Percentiles rank a stretch among this genome's conserved stretches.
These are phyloP conservation scores for Liopterus haemorrhoidalis DNA, from an alignment of 2,888 invertebrate species.

Conservation along the genomic window DNA sequence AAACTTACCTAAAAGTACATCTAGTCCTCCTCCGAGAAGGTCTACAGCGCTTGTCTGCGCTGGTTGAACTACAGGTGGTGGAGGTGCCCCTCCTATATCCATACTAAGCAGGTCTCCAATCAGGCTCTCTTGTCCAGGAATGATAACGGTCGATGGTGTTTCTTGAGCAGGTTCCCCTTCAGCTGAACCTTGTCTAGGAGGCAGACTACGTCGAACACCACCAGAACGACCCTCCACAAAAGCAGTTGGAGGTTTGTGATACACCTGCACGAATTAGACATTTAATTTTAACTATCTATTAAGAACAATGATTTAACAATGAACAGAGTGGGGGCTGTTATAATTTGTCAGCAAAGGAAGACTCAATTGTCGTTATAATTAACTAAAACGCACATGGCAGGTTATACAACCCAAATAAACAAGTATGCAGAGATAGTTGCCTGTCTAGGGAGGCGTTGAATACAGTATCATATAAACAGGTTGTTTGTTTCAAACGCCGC, in stretches of 20 bases:
- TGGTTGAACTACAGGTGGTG: conserved; percentile 53
- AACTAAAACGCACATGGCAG: no score
- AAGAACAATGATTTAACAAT: no score
- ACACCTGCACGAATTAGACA: no score
- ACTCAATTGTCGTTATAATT: no score
- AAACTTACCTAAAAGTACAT: conserved; percentile 63
- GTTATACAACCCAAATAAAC: no score
- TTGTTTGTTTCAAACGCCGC: no score
- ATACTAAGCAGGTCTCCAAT: conserved; percentile 95
- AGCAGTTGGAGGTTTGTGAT: conserved; percentile 97
- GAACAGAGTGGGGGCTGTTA: no score
- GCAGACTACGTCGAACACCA: conserved; percentile 71
- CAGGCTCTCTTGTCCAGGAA: conserved; percentile 82
- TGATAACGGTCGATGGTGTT: conserved; percentile 53
- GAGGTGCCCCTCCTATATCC: conserved; percentile 72
- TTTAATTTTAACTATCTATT: no score
- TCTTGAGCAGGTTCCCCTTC: conserved; percentile 34
- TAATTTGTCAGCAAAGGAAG: no score
- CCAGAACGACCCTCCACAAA: conserved; percentile 84
- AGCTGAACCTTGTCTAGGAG: conserved; percentile 54
- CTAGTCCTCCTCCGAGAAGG: conserved; percentile 82
- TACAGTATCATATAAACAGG: no score
- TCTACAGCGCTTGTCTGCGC: conserved; percentile 55
- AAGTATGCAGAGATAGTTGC: no score
- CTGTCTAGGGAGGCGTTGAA: no score